phyloP scores from a whole-genome alignment of 2,113 vertebrate genomes.

The Chloropsis cyanopogon region DNA sequence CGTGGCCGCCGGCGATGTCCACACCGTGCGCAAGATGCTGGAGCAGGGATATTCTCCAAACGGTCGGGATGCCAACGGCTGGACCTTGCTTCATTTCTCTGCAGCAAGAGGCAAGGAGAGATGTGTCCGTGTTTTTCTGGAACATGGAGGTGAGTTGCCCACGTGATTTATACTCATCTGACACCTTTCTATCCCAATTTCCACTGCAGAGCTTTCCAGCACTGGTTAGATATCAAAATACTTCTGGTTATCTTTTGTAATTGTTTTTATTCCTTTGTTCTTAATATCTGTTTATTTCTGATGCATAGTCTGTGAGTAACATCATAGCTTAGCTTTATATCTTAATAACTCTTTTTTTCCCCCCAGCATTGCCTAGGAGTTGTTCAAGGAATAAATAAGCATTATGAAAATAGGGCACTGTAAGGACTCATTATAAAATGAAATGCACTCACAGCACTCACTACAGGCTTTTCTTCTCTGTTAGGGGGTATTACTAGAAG shows the following conservation, averaged over 20 bases:
- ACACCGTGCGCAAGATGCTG: slow-evolving; percentile 95
- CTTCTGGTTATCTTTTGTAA: background rate
- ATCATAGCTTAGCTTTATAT: background rate
- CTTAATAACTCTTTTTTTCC: background rate
- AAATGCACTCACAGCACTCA: background rate
- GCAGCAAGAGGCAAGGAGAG: slow-evolving; percentile 95
- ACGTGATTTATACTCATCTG: background rate
- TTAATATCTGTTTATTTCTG: background rate
- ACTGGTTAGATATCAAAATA: background rate
- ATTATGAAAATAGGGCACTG: slow-evolving; percentile 2
- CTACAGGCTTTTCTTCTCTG: background rate
- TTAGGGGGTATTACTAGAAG: background rate
- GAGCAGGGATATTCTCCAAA: slow-evolving; percentile 97
- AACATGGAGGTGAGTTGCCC: slow-evolving; percentile 91
- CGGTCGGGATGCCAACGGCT: slow-evolving; percentile 94
- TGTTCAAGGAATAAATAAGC: background rate
- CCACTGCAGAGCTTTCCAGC: background rate
- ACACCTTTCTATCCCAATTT: background rate
- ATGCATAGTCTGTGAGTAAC: background rate
- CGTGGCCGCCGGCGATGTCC: slow-evolving; percentile 93
- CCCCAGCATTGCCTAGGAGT: background rate
- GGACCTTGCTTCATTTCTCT: slow-evolving; percentile 97
- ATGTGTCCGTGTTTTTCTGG: slow-evolving; percentile 95
- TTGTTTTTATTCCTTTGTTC: background rate
- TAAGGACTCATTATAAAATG: background rate